Base-by-base conservation (phyloP, 2,113 vertebrate genomes). In the Limanda limanda region DNA sequence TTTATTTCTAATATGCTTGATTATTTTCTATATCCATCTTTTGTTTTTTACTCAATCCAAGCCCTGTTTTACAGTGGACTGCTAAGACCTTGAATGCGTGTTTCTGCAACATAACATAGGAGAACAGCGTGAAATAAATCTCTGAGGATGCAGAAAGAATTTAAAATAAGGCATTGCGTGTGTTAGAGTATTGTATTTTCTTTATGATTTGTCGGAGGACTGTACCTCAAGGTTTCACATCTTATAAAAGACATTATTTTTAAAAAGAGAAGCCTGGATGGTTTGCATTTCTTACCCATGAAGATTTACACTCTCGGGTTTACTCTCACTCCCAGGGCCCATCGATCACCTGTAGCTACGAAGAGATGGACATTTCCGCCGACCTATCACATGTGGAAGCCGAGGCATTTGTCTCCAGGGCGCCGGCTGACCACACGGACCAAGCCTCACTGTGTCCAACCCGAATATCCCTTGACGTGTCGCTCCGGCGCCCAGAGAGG, bases 401-500 rank as follows among this genome's bases (percentile, higher is more conserved):
- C 64, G 47, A 83, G 75, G 78, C 82, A 67, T 93, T 92, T 93
- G 86, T 89, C 93, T 90, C 59, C 72, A 68, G 92, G 92, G 88
- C 84, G 77, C 86, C 83, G 85, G 88, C 90, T 90, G 91, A 93
- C 88, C 89, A 88, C 86, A 82, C 81, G 3, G 74, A 84, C 62
- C 8, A 68, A 68, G 71, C 88, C 82, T 87, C 4, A 81, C 82
- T 71, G 85, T 81, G 87, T 93, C 92, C 89, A 82, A 81, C 92
- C 83, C 66, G 81, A 93, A 91, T 90, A 80, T 86, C 78, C 79
- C 65, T 81, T 89, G 91, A 91, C 90, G 86, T 86, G 87, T 90
- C 61, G 86, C 83, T 85, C 89, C 13, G 54, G 84, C 82, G 56
- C 68, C 68, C 71, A 79, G 65, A 81, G 88, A 92, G 65, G 65